A percentile compares a stretch with the other conserved stretches of the same genome.
phyloP scores from a whole-genome alignment of 2,888 invertebrate species.

The Dicyrtoma fusca region DNA sequence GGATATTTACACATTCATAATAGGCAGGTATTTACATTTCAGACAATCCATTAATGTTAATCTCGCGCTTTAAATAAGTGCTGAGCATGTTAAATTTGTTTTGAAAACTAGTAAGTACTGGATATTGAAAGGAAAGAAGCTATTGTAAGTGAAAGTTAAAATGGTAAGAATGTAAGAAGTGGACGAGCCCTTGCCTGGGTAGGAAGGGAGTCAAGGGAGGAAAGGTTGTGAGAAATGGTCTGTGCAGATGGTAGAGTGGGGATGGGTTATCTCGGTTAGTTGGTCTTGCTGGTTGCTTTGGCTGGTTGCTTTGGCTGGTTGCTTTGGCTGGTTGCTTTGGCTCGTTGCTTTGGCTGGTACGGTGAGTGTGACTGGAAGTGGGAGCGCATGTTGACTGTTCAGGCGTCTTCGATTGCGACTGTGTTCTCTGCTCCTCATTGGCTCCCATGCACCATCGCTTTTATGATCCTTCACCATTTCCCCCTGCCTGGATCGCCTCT shows the following conservation, averaged over 20 bases:
- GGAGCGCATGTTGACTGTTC: conserved; percentile 43
- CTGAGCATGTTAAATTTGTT: too few species aligned
- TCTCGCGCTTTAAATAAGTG: too few species aligned
- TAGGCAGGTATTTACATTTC: too few species aligned
- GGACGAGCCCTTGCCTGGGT: too few species aligned
- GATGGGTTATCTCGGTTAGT: conserved; percentile 20
- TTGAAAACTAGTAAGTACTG: too few species aligned
- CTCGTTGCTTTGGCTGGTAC: neutral
- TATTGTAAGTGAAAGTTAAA: too few species aligned
- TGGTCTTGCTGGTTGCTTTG: conserved; percentile 7
- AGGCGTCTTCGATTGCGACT: conserved; percentile 47
- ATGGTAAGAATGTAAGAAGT: too few species aligned
- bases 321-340: neutral
- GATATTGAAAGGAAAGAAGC: too few species aligned
- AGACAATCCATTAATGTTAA: too few species aligned
- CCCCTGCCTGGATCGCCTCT: conserved; percentile 36
- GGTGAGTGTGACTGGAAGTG: conserved; percentile 16
- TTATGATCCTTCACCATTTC: conserved; percentile 49
- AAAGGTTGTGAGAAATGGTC: conserved; percentile 22
- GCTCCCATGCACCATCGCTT: conserved; percentile 47
- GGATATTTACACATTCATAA: too few species aligned
- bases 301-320: neutral
- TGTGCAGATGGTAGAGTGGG: conserved; percentile 23
- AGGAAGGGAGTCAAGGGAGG: too few species aligned
- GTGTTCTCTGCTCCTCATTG: conserved; percentile 46